These are phyloP conservation scores for Agriopis leucophaearia DNA, from an alignment of 2,888 invertebrate genomes.

Conservation along the genomic window DNA sequence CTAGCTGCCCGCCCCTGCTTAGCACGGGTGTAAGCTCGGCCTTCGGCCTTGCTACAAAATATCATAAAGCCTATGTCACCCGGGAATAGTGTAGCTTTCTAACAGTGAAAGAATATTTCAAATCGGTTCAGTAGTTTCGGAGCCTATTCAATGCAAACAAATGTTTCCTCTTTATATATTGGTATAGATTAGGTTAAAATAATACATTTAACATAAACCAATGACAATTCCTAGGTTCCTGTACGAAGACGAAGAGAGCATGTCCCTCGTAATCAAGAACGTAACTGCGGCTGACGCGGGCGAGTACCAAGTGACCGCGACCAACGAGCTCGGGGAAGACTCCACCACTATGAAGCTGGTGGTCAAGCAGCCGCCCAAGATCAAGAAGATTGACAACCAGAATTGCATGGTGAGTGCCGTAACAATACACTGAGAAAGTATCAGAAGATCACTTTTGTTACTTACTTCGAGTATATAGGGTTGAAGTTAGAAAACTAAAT, in stretches of 20 bases:
- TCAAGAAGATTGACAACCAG: conserved; percentile 93
- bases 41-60: no score
- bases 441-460: background rate
- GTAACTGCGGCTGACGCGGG: conserved; percentile 94
- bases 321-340: conserved; percentile 94
- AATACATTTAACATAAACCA: no score
- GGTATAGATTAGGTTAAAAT: no score
- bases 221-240: conserved; percentile 84
- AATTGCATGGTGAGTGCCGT: conserved; percentile 83
- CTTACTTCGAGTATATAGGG: background rate
- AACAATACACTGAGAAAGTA: background rate
- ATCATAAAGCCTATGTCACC: no score
- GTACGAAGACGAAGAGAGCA: conserved; percentile 95
- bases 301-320: conserved; percentile 92
- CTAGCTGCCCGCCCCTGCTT: no score
- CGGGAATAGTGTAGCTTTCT: no score
- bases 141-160: no score
- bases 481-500: no score
- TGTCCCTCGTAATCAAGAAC: conserved; percentile 95
- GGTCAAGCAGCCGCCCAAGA: conserved; percentile 95
- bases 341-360: conserved; percentile 90
- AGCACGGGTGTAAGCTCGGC: no score
- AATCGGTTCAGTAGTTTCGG: no score
- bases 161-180: no score
- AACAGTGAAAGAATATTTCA: no score